Conservation (phyloP, 23 tunicate species). For the Oikopleura dioica region DNA sequence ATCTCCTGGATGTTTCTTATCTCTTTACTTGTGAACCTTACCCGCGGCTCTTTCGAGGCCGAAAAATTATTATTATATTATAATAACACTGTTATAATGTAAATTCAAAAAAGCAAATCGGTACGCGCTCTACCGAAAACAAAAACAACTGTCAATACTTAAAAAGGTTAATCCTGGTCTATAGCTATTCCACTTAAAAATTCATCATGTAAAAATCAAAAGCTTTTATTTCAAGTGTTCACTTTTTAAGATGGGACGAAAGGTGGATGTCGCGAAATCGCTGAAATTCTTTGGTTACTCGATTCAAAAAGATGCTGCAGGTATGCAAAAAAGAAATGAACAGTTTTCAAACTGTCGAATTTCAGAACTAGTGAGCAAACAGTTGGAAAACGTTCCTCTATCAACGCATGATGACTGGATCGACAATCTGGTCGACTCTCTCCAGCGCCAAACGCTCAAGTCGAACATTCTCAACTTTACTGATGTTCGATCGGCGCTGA, state of each 20-base stretch:
- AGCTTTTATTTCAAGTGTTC: not conserved
- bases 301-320: not conserved
- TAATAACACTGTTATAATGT: too few species aligned
- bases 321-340: not conserved
- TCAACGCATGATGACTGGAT: constrained; percentile 27
- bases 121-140: not conserved
- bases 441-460: constrained; percentile 44
- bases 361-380: not conserved
- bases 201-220: not conserved
- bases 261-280: not conserved
- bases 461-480: not conserved
- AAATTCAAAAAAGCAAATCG: too few species aligned
- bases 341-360: not conserved
- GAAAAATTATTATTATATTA: too few species aligned
- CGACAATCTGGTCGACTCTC: constrained; percentile 34
- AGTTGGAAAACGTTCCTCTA: not conserved
- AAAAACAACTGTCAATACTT: not conserved
- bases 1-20: too few species aligned
- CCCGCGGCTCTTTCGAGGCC: too few species aligned
- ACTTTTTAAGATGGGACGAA: not conserved
- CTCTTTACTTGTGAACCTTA: too few species aligned
- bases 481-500: not conserved
- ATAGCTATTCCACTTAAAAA: not conserved
- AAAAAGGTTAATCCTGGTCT: not conserved
- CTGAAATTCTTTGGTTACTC: not conserved